Evolutionary conservation across 2,888 invertebrate genomes (phyloP).

Genomic region (Cecidostiba fungosa): DNA sequence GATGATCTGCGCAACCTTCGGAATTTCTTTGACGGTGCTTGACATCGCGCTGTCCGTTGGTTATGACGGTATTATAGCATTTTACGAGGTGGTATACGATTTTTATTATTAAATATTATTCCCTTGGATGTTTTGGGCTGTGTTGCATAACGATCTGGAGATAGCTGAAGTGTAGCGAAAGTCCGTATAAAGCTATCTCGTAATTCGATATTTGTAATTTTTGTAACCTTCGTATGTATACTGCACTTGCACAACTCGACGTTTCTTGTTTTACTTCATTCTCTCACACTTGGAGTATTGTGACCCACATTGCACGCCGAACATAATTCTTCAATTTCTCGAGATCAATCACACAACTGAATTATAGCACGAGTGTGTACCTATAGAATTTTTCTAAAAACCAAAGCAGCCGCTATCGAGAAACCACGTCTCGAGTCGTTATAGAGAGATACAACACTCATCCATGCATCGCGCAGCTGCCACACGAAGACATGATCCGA

Average conservation of each 20-base stretch:
- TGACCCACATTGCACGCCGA: not conserved
- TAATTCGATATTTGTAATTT: not conserved
- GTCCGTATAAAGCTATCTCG: not conserved
- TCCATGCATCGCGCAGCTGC: not conserved
- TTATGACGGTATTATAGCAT: not conserved
- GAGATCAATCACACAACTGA: not conserved
- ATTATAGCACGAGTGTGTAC: too few relatives aligned
- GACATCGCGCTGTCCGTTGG: not conserved
- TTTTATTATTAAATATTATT: not conserved
- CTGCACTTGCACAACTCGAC: not conserved
- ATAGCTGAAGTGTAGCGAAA: not conserved
- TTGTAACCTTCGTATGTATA: not conserved
- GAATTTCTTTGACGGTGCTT: conserved; percentile 4
- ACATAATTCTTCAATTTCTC: not conserved
- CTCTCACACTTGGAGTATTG: not conserved
- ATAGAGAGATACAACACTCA: not conserved
- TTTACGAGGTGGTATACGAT: not conserved
- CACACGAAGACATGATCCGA: not conserved
- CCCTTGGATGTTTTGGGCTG: not conserved
- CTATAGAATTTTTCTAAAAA: not conserved
- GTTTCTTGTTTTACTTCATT: not conserved
- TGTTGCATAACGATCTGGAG: not conserved
- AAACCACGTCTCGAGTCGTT: not conserved
- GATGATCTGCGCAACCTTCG: not conserved
- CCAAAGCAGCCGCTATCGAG: not conserved